Conservation (phyloP, 2,113 vertebrate species). For the Phylloscopus trochiloides region DNA sequence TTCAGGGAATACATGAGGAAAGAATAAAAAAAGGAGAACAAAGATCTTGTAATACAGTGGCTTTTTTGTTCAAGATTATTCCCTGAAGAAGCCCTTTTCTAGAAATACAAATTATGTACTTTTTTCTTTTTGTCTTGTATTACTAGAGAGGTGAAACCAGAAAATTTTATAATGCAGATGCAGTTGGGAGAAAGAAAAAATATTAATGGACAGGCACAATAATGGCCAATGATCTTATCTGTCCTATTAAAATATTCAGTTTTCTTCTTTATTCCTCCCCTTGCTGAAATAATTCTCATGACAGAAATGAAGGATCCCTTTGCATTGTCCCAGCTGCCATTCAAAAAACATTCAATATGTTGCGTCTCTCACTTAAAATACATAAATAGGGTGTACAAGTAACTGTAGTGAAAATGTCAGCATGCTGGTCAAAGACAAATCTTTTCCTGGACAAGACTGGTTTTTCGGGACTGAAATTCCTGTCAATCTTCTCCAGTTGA, state of each 20-base stretch:
- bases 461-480: not conserved
- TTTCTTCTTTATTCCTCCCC: not conserved
- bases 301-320: conserved; percentile 8
- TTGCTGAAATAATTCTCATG: not conserved
- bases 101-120: not conserved
- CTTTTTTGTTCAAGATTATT: conserved; percentile 32
- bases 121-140: conserved; percentile 3
- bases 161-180: not conserved
- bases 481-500: not conserved
- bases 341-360: not conserved
- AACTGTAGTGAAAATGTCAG: not conserved
- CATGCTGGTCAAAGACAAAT: not conserved
- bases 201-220: not conserved
- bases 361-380: conserved; percentile 1
- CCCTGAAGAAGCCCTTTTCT: not conserved
- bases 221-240: not conserved
- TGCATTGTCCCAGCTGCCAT: not conserved
- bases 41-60: not conserved
- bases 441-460: not conserved
- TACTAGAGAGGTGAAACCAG: not conserved
- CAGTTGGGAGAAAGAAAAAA: not conserved
- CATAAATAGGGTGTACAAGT: not conserved
- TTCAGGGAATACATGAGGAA: not conserved
- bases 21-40: not conserved
- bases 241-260: not conserved